phyloP scores from a whole-genome alignment of 1,140 invertebrate species.

The Akabosia matsudoensis region DNA sequence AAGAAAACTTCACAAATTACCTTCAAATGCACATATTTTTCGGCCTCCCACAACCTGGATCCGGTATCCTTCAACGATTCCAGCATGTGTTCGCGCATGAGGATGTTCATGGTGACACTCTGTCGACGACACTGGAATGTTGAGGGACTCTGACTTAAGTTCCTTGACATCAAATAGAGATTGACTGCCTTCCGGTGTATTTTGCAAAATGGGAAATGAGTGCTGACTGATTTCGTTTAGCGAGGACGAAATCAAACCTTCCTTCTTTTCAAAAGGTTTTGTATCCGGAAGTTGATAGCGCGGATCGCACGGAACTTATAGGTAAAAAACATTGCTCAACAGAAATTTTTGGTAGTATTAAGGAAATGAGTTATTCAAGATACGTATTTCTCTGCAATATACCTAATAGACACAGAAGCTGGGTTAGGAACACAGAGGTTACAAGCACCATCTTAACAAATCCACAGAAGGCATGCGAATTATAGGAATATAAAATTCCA shows the following conservation, averaged over 20 bases:
- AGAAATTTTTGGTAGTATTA: no score
- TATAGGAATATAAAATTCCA: not conserved
- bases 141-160: not conserved
- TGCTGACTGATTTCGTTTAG: not conserved
- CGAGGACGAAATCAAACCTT: not conserved
- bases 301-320: constrained; percentile 4
- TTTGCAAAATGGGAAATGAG: not conserved
- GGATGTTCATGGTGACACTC: constrained; percentile 2
- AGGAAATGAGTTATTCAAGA: not conserved
- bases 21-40: constrained; percentile 58
- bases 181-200: not conserved
- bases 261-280: not conserved
- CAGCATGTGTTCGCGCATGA: constrained; percentile 18
- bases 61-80: constrained; percentile 31
- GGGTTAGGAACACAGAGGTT: not conserved
- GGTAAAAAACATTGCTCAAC: not conserved
- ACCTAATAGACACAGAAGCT: not conserved
- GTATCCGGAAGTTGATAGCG: constrained; percentile 7
- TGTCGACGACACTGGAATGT: not conserved
- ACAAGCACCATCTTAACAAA: not conserved
- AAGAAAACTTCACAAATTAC: constrained; percentile 50
- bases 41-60: constrained; percentile 30
- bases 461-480: no score
- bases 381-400: not conserved
- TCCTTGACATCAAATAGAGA: not conserved